phyloP scores from a whole-genome alignment of 2,113 vertebrate species.

The Calyptommatus sinebrachiatus region DNA sequence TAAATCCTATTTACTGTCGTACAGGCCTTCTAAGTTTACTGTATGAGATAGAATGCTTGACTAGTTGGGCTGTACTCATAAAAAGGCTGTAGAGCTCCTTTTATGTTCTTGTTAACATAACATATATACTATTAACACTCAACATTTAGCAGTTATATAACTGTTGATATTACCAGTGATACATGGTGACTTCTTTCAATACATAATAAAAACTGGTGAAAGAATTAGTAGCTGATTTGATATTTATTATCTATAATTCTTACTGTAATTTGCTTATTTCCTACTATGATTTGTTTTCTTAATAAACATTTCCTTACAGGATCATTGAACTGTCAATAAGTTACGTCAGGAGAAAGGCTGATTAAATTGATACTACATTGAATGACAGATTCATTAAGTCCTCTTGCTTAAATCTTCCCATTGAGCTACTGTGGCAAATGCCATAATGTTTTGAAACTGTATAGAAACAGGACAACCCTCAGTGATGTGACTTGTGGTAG shows the following conservation, averaged over 20 bases:
- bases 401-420: conserved; percentile 1
- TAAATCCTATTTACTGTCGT: too few species aligned
- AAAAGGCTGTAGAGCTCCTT: too few species aligned
- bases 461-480: too few species aligned
- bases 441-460: too few species aligned
- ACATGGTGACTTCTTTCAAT: background rate
- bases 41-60: too few species aligned
- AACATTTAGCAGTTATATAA: background rate
- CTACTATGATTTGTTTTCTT: background rate
- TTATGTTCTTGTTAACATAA: too few species aligned
- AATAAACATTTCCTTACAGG: background rate
- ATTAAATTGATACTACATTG: background rate
- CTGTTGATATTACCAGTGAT: background rate
- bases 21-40: background rate
- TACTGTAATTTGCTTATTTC: background rate
- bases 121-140: background rate
- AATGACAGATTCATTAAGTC: background rate
- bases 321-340: background rate
- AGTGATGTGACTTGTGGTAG: too few species aligned
- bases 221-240: background rate
- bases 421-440: background rate
- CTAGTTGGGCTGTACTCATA: too few species aligned
- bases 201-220: too few species aligned
- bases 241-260: conserved; percentile 3
- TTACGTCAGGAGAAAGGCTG: background rate